Conservation (phyloP, 2,797 vertebrate genomes). For the Tokudaia muenninki region DNA sequence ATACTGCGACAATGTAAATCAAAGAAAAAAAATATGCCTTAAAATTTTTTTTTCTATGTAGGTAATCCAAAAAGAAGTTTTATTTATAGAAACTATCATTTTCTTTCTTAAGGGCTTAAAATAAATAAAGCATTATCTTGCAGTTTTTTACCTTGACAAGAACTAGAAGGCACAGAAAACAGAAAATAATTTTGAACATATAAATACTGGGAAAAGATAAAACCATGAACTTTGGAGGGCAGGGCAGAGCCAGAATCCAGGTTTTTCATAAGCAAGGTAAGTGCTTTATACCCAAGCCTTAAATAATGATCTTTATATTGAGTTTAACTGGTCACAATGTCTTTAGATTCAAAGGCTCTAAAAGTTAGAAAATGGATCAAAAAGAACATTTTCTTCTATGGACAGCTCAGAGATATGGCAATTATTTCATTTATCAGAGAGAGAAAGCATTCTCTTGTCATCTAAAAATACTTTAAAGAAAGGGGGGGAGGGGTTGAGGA, state of each 20-base stretch:
- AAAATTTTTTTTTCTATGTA: constrained; percentile 32
- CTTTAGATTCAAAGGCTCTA: constrained; percentile 36
- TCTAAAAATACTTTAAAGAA: neutral
- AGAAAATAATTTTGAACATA: constrained; percentile 40
- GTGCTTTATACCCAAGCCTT: neutral
- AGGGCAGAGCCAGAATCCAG: neutral
- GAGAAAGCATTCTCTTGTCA: constrained; percentile 31
- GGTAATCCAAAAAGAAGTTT: neutral
- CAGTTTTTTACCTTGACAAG: neutral
- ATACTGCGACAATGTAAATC: neutral
- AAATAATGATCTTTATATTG: constrained; percentile 54
- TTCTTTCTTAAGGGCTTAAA: constrained; percentile 58
- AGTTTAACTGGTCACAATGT: constrained; percentile 12
- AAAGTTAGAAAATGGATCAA: neutral
- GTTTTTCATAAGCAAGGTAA: neutral
- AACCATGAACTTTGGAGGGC: neutral
- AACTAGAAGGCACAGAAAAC: neutral
- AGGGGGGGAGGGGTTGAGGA: neutral
- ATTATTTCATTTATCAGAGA: neutral
- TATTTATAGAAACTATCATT: constrained; percentile 55
- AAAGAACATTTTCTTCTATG: neutral
- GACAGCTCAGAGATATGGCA: neutral
- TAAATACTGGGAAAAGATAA: neutral
- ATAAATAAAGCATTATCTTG: neutral
- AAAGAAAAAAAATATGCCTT: neutral